These are phyloP conservation scores for Delia radicum DNA, from an alignment of 1,140 invertebrate species.

Conservation along the genomic window DNA sequence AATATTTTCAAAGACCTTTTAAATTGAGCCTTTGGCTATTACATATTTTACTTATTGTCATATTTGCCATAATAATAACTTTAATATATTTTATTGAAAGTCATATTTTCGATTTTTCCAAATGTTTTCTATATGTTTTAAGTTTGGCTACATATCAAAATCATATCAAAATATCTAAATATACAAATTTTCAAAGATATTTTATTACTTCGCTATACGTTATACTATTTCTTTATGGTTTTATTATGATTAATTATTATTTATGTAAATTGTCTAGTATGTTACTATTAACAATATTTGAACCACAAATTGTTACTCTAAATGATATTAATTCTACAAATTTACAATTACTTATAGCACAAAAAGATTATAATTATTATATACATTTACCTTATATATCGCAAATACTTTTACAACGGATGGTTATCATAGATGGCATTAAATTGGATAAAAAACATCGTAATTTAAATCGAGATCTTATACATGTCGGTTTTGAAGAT, in stretches of 20 bases:
- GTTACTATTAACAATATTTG: neutral
- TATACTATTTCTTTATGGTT: neutral
- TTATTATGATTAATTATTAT: slow-evolving; percentile 6
- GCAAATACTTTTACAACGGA: neutral
- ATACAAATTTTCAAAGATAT: neutral
- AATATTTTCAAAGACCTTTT: slow-evolving; percentile 1
- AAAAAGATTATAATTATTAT: neutral
- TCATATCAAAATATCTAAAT: neutral
- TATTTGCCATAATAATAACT: neutral
- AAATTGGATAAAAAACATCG: neutral
- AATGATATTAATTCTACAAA: neutral
- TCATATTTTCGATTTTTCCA: neutral
- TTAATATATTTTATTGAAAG: neutral
- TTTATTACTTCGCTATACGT: neutral
- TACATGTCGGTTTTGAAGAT: neutral
- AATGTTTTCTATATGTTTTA: neutral
- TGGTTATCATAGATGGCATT: neutral
- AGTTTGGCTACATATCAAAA: neutral
- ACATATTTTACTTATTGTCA: neutral
- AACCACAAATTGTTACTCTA: neutral
- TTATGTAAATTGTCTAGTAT: slow-evolving; percentile 1
- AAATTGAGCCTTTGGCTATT: neutral
- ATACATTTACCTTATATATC: neutral
- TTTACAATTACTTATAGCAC: neutral
- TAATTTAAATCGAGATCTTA: neutral